These are phyloP conservation scores for Eueremaeus valkanovi DNA, from an alignment of 2,888 invertebrate genomes.

Conservation along the genomic window DNA sequence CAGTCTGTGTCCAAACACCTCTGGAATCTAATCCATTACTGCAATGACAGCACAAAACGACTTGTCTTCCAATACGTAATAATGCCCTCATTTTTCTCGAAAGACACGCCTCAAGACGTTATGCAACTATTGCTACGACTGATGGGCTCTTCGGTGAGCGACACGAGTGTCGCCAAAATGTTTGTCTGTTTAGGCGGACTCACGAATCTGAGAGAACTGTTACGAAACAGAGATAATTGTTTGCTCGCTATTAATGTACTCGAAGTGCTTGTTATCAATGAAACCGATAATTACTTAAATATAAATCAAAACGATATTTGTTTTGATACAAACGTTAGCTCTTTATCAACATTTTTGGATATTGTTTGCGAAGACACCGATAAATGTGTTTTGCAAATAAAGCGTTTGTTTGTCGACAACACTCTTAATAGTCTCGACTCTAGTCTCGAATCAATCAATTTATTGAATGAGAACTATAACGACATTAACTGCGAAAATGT, in stretches of 20 bases:
- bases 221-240: neutral
- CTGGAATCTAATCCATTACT: neutral
- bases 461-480: neutral
- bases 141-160: neutral
- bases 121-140: conserved; percentile 17
- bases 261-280: conserved; percentile 21
- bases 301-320: conserved; percentile 7
- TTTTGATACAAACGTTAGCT: neutral
- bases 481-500: no score
- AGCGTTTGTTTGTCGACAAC: conserved; percentile 8
- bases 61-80: neutral
- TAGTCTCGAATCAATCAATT: conserved; percentile 20
- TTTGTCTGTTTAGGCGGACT: conserved; percentile 6
- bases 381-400: neutral
- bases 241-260: conserved; percentile 10
- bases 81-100: conserved; percentile 14
- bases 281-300: conserved; percentile 19
- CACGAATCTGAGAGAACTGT: neutral
- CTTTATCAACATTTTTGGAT: conserved; percentile 14
- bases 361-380: conserved; percentile 24
- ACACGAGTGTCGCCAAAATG: neutral
- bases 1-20: conserved; percentile 11
- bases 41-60: conserved; percentile 3
- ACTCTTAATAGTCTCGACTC: conserved; percentile 19
- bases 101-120: neutral